A percentile compares a stretch with the other conserved stretches of the same genome.
phyloP scores from a whole-genome alignment of 1,140 invertebrate genomes.

The Oncopodura yosiiana region DNA sequence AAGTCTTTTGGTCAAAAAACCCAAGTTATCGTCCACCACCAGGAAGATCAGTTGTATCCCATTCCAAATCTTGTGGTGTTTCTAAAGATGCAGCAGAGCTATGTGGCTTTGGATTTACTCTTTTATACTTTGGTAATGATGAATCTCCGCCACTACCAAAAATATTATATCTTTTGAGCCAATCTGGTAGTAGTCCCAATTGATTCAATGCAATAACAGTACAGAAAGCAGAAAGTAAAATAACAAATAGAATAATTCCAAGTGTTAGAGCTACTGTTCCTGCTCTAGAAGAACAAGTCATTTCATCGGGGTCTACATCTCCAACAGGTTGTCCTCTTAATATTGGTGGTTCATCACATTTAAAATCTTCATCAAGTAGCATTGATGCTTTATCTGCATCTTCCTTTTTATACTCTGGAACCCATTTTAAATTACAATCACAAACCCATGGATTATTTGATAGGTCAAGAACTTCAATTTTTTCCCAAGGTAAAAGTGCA shows the following conservation, averaged over 20 bases:
- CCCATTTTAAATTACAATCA: constrained; percentile 34
- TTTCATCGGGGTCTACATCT: constrained; percentile 16
- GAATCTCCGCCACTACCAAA: constrained; percentile 18
- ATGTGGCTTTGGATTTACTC: constrained; percentile 18
- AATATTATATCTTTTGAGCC: constrained; percentile 15
- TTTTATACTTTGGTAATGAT: constrained; percentile 19
- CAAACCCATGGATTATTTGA: constrained; percentile 32
- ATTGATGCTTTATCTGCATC: constrained; percentile 14
- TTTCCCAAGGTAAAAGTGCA: constrained; percentile 17
- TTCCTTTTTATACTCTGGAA: constrained; percentile 10
- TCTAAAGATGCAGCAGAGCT: not conserved
- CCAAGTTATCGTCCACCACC: not conserved
- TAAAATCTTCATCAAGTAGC: constrained; percentile 23
- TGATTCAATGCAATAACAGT: constrained; percentile 16
- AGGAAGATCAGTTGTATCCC: constrained; percentile 30
- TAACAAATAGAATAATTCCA: constrained; percentile 23
- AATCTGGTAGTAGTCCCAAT: constrained; percentile 22
- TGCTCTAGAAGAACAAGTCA: constrained; percentile 26
- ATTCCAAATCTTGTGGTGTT: constrained; percentile 23
- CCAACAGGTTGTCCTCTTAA: constrained; percentile 11
- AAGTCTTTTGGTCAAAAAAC: not conserved
- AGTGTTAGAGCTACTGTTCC: constrained; percentile 21
- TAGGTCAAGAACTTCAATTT: constrained; percentile 23
- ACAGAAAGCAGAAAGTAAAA: constrained; percentile 15
- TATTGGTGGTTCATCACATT: constrained; percentile 11